Evolutionary conservation across 2,888 invertebrate species (phyloP).

Genomic region (Drosophila neoperkinsi): DNA sequence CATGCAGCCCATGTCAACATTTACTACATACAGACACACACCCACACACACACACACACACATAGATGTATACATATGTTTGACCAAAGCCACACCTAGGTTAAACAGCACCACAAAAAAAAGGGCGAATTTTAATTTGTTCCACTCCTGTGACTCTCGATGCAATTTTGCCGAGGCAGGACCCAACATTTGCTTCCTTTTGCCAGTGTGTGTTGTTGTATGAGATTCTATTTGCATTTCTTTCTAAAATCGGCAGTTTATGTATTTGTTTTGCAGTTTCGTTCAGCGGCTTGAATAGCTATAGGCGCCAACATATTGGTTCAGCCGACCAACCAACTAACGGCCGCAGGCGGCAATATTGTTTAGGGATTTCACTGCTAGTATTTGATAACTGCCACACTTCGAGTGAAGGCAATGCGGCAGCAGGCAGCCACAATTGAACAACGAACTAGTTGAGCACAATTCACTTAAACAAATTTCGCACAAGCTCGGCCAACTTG

Average conservation of each 20-base stretch:
- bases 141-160: slow-evolving; percentile 69
- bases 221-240: slow-evolving; percentile 53
- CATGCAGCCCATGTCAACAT: slow-evolving; percentile 31
- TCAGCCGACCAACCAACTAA: slow-evolving; percentile 30
- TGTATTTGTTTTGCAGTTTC: slow-evolving; percentile 49
- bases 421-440: background rate
- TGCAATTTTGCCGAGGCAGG: slow-evolving; percentile 60
- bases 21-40: slow-evolving; percentile 1
- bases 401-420: background rate
- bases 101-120: slow-evolving; percentile 38
- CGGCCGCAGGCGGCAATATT: slow-evolving; percentile 66
- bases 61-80: background rate
- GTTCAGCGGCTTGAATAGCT: slow-evolving; percentile 15
- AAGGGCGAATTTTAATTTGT: slow-evolving; percentile 67
- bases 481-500: background rate
- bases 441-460: slow-evolving; percentile 2
- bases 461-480: slow-evolving; percentile 18
- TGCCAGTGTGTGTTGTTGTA: slow-evolving; percentile 10
- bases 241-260: slow-evolving; percentile 49
- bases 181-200: slow-evolving; percentile 18
- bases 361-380: slow-evolving; percentile 19
- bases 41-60: background rate
- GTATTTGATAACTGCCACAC: slow-evolving; percentile 41
- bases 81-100: slow-evolving; percentile 27
- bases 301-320: slow-evolving; percentile 59